Base-by-base conservation (phyloP, 2,797 vertebrate genomes). In the Borostomias antarcticus region DNA sequence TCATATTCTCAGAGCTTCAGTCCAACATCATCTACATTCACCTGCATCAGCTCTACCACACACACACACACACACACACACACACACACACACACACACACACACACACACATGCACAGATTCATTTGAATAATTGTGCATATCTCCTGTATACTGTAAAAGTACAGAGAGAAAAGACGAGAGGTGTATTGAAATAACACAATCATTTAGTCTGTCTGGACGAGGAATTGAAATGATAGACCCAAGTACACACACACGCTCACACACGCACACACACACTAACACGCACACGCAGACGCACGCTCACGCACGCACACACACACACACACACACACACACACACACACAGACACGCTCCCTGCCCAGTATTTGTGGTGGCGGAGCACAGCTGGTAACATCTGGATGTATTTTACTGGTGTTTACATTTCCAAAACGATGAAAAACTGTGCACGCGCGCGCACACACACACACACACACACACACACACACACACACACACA, bases 321-420 rank as follows among this genome's bases (percentile, higher is more conserved):
- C 63, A 11, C 0, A 35, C 45, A 17, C 4, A 8, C 52, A 50
- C 54, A 62, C 66, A 29, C 66, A 63, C 40, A 48, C 66, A 67
- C 63, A 21, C 52, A 66, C 66, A 75, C 59, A 60, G 75, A 61
- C 77, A 72, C 50, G 47, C 76, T 76, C 82, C 81, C 78, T 81
- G 80, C 80, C 79, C 78, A 78, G 85, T 89, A 83, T 90, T 84
- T 88, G 89, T 84, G 88, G 91, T 86, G 85, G 86, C 70, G 75
- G 75, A 74, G 80, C 80, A 86, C 89, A 91, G 86, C 90, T 92
- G 91, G 89, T 89, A 89, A 93, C 92, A 93, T 93, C 92, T 93
- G 92, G 92, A 92, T 91, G 89, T 88, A 83, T 91, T 93, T 92
- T 91, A 84, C 82, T 83, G 74, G 77, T 92, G 92, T 92, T 93